phyloP scores from a whole-genome alignment of 2,797 vertebrate genomes.

The Pangasius djambal region DNA sequence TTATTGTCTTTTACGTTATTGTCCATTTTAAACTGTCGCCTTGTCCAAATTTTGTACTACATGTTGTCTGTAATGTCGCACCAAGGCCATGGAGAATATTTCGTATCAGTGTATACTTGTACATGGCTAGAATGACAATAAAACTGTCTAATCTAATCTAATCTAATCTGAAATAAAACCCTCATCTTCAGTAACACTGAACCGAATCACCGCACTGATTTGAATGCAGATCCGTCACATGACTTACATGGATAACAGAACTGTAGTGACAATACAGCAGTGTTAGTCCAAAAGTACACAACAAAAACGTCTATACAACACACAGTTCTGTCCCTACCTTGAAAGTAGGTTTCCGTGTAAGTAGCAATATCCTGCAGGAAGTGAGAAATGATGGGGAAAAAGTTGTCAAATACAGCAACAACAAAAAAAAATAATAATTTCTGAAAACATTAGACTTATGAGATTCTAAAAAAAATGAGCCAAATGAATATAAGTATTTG shows the following conservation, averaged over 20 bases:
- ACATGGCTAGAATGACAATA: background rate
- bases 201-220: background rate
- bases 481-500: too few species aligned
- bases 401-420: background rate
- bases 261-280: background rate
- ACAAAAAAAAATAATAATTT: background rate
- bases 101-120: background rate
- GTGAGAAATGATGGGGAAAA: slow-evolving; percentile 24
- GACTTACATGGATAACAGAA: too few species aligned
- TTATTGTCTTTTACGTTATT: background rate
- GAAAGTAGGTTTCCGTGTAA: slow-evolving; percentile 78
- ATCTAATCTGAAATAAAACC: background rate
- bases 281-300: background rate
- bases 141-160: background rate
- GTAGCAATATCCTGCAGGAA: slow-evolving; percentile 71
- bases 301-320: background rate
- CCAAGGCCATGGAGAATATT: background rate
- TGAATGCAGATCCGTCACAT: background rate
- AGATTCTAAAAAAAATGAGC: background rate
- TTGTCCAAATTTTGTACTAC: background rate
- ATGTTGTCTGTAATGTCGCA: background rate
- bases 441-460: background rate
- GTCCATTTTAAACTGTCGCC: background rate
- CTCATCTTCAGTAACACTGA: background rate
- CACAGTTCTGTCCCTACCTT: slow-evolving; percentile 64